Evolutionary conservation across 2,797 vertebrate genomes (phyloP).

Genomic region (Odontamblyopus rebecca): DNA sequence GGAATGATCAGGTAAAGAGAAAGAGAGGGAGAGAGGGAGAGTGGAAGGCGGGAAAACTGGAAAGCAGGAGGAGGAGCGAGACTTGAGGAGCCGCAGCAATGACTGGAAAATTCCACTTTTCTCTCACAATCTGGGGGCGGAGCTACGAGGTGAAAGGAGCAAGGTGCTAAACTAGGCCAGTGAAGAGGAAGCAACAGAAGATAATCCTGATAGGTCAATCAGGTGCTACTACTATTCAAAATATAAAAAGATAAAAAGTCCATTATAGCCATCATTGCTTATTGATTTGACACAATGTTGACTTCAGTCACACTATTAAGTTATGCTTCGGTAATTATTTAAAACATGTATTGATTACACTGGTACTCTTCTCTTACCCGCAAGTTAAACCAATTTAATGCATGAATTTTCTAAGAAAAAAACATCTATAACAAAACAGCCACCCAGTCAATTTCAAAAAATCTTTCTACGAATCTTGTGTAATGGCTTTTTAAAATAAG

Average conservation of each 20-base stretch:
- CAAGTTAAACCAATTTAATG: neutral
- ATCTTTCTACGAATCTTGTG: neutral
- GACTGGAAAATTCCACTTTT: slow-evolving; percentile 85
- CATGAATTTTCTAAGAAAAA: neutral
- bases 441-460: too few species aligned
- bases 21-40: slow-evolving; percentile 35
- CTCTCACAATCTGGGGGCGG: slow-evolving; percentile 62
- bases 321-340: neutral
- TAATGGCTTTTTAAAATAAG: neutral
- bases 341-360: neutral
- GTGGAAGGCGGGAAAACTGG: slow-evolving; percentile 65
- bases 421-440: too few species aligned
- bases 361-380: neutral
- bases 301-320: neutral
- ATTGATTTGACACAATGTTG: neutral
- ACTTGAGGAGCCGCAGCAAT: slow-evolving; percentile 63
- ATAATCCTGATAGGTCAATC: neutral
- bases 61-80: slow-evolving; percentile 64
- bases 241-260: too few species aligned
- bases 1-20: slow-evolving; percentile 66
- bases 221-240: neutral
- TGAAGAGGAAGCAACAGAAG: slow-evolving; percentile 12
- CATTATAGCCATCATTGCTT: neutral
- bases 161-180: slow-evolving; percentile 38
- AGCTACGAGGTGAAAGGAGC: slow-evolving; percentile 64